Base-by-base conservation (phyloP, 2,113 vertebrate species). In the Microtus oregoni region DNA sequence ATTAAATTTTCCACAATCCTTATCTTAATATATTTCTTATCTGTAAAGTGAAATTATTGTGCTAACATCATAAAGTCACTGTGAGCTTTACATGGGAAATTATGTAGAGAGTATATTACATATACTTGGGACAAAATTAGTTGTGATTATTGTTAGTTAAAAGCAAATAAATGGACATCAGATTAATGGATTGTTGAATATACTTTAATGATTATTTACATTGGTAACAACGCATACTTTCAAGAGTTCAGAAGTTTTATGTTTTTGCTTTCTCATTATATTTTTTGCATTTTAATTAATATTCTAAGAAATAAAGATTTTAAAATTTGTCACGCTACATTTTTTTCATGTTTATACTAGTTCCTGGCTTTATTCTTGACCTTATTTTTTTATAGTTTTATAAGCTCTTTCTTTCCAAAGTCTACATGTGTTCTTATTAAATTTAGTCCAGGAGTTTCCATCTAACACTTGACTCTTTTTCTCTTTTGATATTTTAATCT, bases 331-430 rank as follows among this genome's bases (percentile, higher is more conserved):
- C 4, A 44, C 24, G 86, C 88, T 82, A 32, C 7, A 65, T 77
- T 86, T 90, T 85, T 85, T 92, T 90, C 52, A 91, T 93, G 28
- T 79, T 93, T 86, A 77, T 82, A 50, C 10, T 50, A 68, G 15
- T 22, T 88, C 24, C 65, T 52, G 72, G 4, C n/a, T 67, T 76
- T 90, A 58, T 88, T 68, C 50, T 87, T 89, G 63, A 38, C n/a
- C 17, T 50, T 6, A 26, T 12, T 77, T 68, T 12, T 68, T 68
- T 75, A 86, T n/a, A 70, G 24, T 61, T 94, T 88, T 81, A 22
- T 85, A 30, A 30, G 41, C 19, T 85, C 58, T n/a, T 81, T 3
- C 52, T 89, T 92, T 68, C 55, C 58, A 75, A 91, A 79, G 73
- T 94, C 35, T 87, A 22, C 28, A 76, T 26, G 4, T 55, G 67